Conservation (phyloP, 2,888 invertebrate genomes). For the Seladonia tumulorum region DNA sequence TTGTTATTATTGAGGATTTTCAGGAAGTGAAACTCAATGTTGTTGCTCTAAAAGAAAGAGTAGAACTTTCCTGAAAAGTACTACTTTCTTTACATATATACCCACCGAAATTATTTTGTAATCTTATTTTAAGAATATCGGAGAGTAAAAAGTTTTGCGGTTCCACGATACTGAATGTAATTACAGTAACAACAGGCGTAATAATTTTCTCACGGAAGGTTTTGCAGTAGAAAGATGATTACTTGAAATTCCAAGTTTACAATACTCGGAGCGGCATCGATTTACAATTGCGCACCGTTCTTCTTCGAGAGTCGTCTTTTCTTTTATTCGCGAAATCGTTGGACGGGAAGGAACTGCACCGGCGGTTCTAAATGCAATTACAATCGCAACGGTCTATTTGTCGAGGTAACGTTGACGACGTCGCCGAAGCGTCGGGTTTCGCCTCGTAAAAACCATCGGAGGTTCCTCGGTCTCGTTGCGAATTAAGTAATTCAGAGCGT, state of each 20-base stretch:
- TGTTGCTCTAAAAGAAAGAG: too few species aligned
- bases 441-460: slow-evolving; percentile 12
- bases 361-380: slow-evolving; percentile 29
- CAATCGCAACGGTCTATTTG: slow-evolving; percentile 60
- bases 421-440: slow-evolving; percentile 25
- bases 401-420: slow-evolving; percentile 15
- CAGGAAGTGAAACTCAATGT: too few species aligned
- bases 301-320: neutral
- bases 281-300: neutral
- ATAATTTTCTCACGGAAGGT: too few species aligned
- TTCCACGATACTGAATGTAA: too few species aligned
- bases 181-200: too few species aligned
- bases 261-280: neutral
- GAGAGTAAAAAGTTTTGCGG: too few species aligned
- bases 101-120: too few species aligned
- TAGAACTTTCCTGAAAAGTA: too few species aligned
- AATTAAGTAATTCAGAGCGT: slow-evolving; percentile 67
- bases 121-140: too few species aligned
- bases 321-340: neutral
- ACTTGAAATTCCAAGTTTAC: neutral
- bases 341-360: slow-evolving; percentile 1
- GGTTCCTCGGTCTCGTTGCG: slow-evolving; percentile 14
- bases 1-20: too few species aligned
- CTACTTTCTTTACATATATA: too few species aligned
- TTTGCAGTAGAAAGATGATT: neutral